phyloP scores from a whole-genome alignment of 2,797 vertebrate species.

The Acanthurus lineatus region DNA sequence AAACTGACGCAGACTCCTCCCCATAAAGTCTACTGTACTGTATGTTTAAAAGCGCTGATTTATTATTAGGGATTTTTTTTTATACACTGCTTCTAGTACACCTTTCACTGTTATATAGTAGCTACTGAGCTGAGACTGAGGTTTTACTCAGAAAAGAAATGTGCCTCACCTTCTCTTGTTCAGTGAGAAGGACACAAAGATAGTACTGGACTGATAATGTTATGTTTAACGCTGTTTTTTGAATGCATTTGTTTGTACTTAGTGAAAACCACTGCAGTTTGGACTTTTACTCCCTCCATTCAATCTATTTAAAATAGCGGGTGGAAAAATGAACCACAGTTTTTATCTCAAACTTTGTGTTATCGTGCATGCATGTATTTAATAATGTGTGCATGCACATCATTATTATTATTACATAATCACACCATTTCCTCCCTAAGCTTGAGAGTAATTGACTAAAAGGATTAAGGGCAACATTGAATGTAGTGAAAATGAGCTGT shows the following conservation, averaged over 20 bases:
- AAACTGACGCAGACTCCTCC: slow-evolving; percentile 25
- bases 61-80: background rate
- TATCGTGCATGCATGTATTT: slow-evolving; percentile 17
- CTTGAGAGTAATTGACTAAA: slow-evolving; percentile 25
- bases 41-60: slow-evolving; percentile 36
- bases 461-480: slow-evolving; percentile 54
- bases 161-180: slow-evolving; percentile 13
- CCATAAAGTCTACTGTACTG: slow-evolving; percentile 14
- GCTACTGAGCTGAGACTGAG: slow-evolving; percentile 35
- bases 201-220: slow-evolving; percentile 28
- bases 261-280: slow-evolving; percentile 24
- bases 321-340: slow-evolving; percentile 13
- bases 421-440: slow-evolving; percentile 21
- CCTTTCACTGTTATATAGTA: slow-evolving; percentile 31
- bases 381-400: slow-evolving; percentile 6
- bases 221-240: slow-evolving; percentile 35
- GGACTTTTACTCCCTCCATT: slow-evolving; percentile 29
- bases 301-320: slow-evolving; percentile 40
- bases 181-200: slow-evolving; percentile 17
- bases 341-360: slow-evolving; percentile 14
- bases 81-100: slow-evolving; percentile 50
- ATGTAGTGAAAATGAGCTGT: slow-evolving; percentile 50
- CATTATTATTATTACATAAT: slow-evolving; percentile 8
- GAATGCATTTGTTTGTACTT: slow-evolving; percentile 38
- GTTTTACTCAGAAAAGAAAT: slow-evolving; percentile 64